Base-by-base conservation (phyloP, 2,113 vertebrate genomes). In the Apeltes quadracus region DNA sequence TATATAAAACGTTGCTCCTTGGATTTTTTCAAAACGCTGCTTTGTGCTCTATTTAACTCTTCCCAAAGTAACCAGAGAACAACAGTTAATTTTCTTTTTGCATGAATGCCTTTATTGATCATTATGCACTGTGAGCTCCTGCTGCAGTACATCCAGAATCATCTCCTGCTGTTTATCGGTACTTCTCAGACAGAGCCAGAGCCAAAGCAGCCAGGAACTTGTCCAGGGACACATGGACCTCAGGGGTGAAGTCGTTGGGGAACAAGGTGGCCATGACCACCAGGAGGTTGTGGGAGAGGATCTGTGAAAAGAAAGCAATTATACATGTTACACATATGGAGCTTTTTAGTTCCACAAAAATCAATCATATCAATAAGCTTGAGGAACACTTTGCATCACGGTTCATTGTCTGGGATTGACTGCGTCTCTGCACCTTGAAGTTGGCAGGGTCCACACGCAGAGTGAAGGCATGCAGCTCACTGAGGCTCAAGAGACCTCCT, bases 391-490 rank as follows among this genome's bases (percentile, higher is more conserved):
- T 46, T 2, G 22, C 34, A 1, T 36, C 0, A 5, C 67, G 8
- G 1, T 4, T 4, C 32, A n/a, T 6, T 15, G 12, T 65, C 2
- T 36, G 16, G 7, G 0, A 27, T 29, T 16, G 1, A 41, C 2
- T 66, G 5, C 5, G 56, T 2, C 34, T 29, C 16, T 9, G 9
- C 20, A 81, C 82, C 78, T 84, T 84, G 86, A 96, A 97, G 91
- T 95, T 96, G 56, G 89, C 93, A 0, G 95, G 95, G 61, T 96
- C 96, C 78, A 98, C 91, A 1, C 95, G 94, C 78, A 97, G 90
- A 43, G 92, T 94, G 41, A 94, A 92, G 53, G 95, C 95, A 0
- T 98, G 96, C 89, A 96, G 91, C 76, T 96, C 92, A 20, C 95
- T 96, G 64, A 97, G 94, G 15, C 7, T 34, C 32, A 89, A 81